Percentiles rank a stretch among this genome's conserved stretches.
Conservation (phyloP, 2,888 invertebrate species). For the Megaustenia siamemsis region DNA sequence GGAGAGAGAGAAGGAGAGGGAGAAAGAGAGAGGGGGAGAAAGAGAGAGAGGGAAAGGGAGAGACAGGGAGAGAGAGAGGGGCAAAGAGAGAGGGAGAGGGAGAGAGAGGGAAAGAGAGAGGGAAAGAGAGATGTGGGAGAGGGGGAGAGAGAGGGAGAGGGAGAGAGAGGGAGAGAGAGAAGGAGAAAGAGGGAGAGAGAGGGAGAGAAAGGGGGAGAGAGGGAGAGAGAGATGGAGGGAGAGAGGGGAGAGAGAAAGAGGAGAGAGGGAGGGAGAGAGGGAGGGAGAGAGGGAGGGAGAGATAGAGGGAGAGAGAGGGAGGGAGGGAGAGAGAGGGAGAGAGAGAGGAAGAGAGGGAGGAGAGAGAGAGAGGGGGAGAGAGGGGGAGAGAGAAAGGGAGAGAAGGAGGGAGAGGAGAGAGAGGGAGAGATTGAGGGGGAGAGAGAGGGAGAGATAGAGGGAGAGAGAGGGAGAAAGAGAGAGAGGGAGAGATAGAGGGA, state of each 20-base stretch:
- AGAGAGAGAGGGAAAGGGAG: not conserved
- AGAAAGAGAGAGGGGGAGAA: not conserved
- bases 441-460: not conserved
- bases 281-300: not conserved
- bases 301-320: not conserved
- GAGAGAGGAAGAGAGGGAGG: not conserved
- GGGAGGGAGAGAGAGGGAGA: not conserved
- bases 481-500: not conserved
- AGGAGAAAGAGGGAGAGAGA: slow-evolving; percentile 18
- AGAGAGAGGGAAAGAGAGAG: not conserved
- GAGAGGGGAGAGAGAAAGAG: not conserved
- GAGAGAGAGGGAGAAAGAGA: not conserved
- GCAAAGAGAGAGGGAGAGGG: too few species aligned
- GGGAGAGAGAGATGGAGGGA: not conserved
- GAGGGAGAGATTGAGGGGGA: not conserved
- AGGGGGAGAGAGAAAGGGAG: not conserved
- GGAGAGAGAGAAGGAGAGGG: not conserved
- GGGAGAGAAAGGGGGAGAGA: slow-evolving; percentile 2
- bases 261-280: not conserved
- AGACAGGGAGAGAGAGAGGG: not conserved
- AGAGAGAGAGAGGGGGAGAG: not conserved
- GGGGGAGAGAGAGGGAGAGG: not conserved
- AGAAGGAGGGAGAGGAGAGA: not conserved
- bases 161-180: not conserved
- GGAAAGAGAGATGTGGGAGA: not conserved